Evolutionary conservation across 1,140 invertebrate species (phyloP).

Genomic region (Vanessa tameamea): DNA sequence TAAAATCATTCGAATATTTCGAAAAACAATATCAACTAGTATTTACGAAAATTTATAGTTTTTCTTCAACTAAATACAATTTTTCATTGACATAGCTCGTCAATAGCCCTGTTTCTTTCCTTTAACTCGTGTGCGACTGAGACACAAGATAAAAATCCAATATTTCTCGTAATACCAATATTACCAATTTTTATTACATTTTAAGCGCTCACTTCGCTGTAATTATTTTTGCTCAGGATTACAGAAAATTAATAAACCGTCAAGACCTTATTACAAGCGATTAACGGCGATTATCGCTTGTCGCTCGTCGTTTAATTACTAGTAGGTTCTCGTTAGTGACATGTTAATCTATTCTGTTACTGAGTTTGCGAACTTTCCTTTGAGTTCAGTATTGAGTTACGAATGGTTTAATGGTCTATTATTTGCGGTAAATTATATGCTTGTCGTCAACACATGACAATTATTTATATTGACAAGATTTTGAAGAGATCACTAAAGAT

Average conservation of each 20-base stretch:
- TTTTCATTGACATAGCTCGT: too few relatives aligned
- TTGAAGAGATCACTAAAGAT: neutral
- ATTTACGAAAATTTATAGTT: too few relatives aligned
- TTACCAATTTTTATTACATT: neutral
- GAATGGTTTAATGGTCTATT: neutral
- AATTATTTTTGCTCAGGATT: neutral
- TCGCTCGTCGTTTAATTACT: conserved; percentile 1
- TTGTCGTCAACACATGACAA: neutral
- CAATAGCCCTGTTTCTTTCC: too few relatives aligned
- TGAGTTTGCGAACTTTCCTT: conserved; percentile 6
- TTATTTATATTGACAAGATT: neutral
- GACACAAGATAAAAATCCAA: too few relatives aligned
- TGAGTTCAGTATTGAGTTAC: conserved; percentile 8
- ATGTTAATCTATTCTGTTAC: conserved; percentile 11
- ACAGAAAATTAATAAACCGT: neutral
- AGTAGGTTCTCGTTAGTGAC: conserved; percentile 2
- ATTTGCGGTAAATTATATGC: neutral
- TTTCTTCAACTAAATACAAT: too few relatives aligned
- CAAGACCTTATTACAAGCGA: neutral
- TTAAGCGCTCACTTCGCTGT: neutral
- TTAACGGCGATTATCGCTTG: conserved; percentile 3
- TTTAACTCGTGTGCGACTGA: too few relatives aligned
- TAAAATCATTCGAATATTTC: too few relatives aligned
- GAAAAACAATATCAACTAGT: too few relatives aligned
- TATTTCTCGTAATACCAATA: too few relatives aligned